Evolutionary conservation across 2,888 invertebrate genomes (phyloP).

Genomic region (Glyphotaelius pellucidus): DNA sequence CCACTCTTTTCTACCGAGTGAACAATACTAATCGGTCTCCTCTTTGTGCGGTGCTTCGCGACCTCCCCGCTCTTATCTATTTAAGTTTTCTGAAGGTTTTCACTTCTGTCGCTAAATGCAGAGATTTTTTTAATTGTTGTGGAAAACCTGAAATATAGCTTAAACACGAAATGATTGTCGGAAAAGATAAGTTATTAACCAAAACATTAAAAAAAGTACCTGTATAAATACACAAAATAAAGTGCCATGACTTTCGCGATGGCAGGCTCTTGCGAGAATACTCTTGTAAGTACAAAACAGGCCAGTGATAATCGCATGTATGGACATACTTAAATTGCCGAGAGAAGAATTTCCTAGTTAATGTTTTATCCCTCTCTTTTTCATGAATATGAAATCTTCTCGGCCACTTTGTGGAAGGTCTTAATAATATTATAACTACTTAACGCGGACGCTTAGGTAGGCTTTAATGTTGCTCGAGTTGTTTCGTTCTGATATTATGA

Average conservation of each 20-base stretch:
- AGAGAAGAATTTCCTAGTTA: slow-evolving; percentile 10
- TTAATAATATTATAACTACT: background rate
- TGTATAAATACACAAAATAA: background rate
- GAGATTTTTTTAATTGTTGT: too few relatives aligned
- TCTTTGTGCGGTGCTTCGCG: too few relatives aligned
- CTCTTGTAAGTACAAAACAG: slow-evolving; percentile 6
- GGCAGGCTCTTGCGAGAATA: background rate
- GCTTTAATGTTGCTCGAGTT: slow-evolving; percentile 2
- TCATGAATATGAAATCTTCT: slow-evolving; percentile 7
- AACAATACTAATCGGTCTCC: too few relatives aligned
- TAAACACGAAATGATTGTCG: background rate
- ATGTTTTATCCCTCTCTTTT: slow-evolving; percentile 5
- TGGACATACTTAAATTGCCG: background rate
- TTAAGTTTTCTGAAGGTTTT: too few relatives aligned
- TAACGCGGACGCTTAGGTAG: background rate
- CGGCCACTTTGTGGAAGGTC: slow-evolving; percentile 2
- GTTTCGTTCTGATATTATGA: background rate
- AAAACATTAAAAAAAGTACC: background rate
- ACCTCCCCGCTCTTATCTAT: too few relatives aligned
- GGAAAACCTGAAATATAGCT: background rate
- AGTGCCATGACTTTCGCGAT: background rate
- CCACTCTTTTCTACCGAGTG: too few relatives aligned
- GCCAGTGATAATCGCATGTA: slow-evolving; percentile 28
- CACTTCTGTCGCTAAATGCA: too few relatives aligned
- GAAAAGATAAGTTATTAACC: background rate